phyloP scores from a whole-genome alignment of 2,888 invertebrate species.

The Acholoe squamosa region DNA sequence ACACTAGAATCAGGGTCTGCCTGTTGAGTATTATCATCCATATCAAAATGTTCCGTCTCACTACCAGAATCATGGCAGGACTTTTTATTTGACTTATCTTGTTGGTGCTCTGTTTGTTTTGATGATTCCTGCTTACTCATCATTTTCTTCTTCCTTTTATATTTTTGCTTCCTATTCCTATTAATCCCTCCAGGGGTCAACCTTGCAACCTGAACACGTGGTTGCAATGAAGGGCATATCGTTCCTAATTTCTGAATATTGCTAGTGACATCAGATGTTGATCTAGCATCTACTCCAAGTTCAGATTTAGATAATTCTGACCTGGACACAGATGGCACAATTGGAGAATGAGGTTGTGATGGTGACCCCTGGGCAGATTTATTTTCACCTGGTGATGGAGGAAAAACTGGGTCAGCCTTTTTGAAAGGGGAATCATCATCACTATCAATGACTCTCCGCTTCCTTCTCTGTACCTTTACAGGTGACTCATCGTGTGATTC shows the following conservation, averaged over 20 bases:
- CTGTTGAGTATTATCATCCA: no score
- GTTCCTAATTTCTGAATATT: background rate
- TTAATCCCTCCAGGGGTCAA: background rate
- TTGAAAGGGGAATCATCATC: background rate
- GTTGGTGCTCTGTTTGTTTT: no score
- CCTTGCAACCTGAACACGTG: background rate
- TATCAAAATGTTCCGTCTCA: no score
- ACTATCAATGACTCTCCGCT: background rate
- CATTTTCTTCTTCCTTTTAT: no score
- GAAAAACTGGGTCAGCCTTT: no score
- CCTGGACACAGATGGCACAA: no score
- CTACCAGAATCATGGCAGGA: no score
- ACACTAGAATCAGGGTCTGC: no score
- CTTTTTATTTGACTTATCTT: no score
- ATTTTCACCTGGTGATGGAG: no score
- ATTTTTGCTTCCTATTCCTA: background rate
- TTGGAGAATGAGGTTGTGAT: background rate
- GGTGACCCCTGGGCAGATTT: background rate
- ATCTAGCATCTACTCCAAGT: background rate
- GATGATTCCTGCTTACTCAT: no score
- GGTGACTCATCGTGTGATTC: background rate
- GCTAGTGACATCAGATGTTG: background rate
- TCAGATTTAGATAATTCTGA: no score
- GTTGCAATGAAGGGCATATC: slow-evolving; percentile 38
- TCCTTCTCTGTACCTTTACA: background rate